phyloP scores from a whole-genome alignment of 2,797 vertebrate species.

The Hyperoplus lanceolatus region DNA sequence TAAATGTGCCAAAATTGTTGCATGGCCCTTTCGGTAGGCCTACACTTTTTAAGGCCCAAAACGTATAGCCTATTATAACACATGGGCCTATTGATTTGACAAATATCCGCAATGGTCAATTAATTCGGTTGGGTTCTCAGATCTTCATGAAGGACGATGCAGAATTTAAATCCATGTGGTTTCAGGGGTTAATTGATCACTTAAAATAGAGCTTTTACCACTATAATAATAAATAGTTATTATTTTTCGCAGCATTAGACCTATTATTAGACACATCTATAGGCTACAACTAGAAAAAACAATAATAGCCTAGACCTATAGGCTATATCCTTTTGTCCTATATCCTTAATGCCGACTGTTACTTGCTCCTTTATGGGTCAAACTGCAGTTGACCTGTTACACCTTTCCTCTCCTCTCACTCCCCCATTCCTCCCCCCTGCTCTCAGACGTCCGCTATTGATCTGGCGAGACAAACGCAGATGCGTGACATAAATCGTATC shows the following conservation, averaged over 20 bases:
- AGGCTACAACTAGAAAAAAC: background rate
- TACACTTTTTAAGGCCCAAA: background rate
- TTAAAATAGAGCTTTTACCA: background rate
- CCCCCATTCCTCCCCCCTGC: background rate
- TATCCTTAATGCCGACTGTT: background rate
- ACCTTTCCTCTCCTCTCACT: slow-evolving; percentile 19
- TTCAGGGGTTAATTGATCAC: background rate
- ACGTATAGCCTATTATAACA: background rate
- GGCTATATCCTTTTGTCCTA: too few species aligned
- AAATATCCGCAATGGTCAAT: background rate
- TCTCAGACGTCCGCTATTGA: slow-evolving; percentile 84
- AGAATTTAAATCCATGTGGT: background rate
- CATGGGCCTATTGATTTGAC: background rate
- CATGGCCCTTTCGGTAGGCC: background rate
- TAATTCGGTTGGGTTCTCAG: background rate
- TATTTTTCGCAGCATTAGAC: background rate
- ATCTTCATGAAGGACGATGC: background rate
- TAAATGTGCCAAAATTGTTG: background rate
- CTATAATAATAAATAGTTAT: background rate
- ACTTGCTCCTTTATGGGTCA: background rate
- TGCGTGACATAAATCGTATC: slow-evolving; percentile 85
- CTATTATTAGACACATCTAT: background rate
- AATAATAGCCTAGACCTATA: too few species aligned
- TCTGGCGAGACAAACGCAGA: slow-evolving; percentile 77
- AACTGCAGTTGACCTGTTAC: slow-evolving; percentile 47